Percentiles rank a stretch among this genome's conserved stretches.
Evolutionary conservation across 1,140 invertebrate species (phyloP).

Genomic region (Bombus confusus): DNA sequence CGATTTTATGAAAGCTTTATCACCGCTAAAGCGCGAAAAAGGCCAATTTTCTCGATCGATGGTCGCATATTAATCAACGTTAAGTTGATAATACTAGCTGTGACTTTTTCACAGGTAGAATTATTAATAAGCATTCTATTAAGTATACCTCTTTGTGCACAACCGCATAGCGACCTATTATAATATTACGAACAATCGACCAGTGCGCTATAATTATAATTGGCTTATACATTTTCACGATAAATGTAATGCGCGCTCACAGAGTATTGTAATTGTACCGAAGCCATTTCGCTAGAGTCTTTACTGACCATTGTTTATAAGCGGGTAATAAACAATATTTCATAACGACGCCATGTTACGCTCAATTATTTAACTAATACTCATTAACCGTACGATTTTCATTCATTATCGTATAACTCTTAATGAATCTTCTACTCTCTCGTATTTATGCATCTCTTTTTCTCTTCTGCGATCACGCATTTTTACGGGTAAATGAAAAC

Average conservation of each 20-base stretch:
- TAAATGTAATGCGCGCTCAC: constrained; percentile 64
- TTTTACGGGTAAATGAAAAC: too few species aligned
- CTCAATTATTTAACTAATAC: constrained; percentile 39
- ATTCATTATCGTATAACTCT: constrained; percentile 15
- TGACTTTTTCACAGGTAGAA: constrained; percentile 19
- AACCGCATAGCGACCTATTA: constrained; percentile 55
- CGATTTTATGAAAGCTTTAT: not conserved
- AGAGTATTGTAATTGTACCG: constrained; percentile 57
- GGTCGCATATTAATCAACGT: not conserved
- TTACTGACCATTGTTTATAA: constrained; percentile 68
- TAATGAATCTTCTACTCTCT: not conserved
- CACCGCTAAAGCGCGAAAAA: not conserved
- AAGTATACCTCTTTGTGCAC: constrained; percentile 10
- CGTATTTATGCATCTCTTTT: not conserved
- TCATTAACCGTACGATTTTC: constrained; percentile 36
- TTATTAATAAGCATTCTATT: constrained; percentile 40
- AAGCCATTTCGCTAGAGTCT: constrained; percentile 52
- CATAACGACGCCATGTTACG: constrained; percentile 28
- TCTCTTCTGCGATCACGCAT: too few species aligned
- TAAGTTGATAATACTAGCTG: constrained; percentile 19
- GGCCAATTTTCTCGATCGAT: not conserved
- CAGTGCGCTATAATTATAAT: constrained; percentile 56
- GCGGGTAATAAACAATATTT: constrained; percentile 68
- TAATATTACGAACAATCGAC: constrained; percentile 61
- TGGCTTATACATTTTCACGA: constrained; percentile 61